These are phyloP conservation scores for Panonychus citri DNA, from an alignment of 1,140 invertebrate species.

Conservation along the genomic window DNA sequence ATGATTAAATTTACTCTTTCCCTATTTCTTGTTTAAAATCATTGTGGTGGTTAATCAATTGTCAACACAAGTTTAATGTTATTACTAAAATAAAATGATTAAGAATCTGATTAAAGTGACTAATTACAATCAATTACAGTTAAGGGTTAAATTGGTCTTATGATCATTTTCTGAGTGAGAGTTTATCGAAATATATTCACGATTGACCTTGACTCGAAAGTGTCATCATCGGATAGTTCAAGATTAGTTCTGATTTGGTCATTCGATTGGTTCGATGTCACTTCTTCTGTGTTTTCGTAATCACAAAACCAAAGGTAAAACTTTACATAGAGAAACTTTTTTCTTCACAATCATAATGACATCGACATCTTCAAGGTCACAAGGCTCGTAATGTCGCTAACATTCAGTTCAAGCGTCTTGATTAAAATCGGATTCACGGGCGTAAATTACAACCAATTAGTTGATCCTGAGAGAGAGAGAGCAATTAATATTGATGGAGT, in stretches of 20 bases:
- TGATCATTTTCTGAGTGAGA: neutral
- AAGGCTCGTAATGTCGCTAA: neutral
- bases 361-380: neutral
- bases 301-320: constrained; percentile 10
- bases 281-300: neutral
- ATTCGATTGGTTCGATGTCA: neutral
- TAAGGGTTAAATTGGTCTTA: neutral
- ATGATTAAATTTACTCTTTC: too few relatives aligned
- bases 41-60: too few relatives aligned
- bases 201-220: neutral
- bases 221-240: neutral
- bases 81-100: too few relatives aligned
- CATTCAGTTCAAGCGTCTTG: neutral
- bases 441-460: constrained; percentile 17
- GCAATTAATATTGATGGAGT: constrained; percentile 6
- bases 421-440: too few relatives aligned
- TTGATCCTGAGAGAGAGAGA: constrained; percentile 6
- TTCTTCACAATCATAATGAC: neutral
- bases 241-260: neutral
- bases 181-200: neutral
- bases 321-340: neutral
- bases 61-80: too few relatives aligned
- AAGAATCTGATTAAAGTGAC: too few relatives aligned
- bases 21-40: too few relatives aligned
- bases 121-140: too few relatives aligned